Percentiles rank a stretch among this genome's conserved stretches.
phyloP scores from a whole-genome alignment of 2,888 invertebrate genomes.

The Chymomyza procnemis region DNA sequence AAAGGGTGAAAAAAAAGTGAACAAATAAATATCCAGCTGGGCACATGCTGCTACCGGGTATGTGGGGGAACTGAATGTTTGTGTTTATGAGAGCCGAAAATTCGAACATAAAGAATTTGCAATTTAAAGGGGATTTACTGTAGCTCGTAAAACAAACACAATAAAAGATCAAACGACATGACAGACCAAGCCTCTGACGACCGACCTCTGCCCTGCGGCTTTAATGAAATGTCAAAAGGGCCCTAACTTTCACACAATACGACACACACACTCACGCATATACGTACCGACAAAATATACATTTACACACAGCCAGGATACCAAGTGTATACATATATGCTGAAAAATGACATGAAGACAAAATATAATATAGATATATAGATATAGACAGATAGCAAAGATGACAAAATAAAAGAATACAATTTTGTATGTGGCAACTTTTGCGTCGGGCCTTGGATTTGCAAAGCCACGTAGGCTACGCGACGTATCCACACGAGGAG shows the following conservation, averaged over 20 bases:
- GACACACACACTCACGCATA: background rate
- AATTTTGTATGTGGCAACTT: conserved; percentile 67
- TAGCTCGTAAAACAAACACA: conserved; percentile 70
- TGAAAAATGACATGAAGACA: conserved; percentile 36
- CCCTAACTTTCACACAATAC: conserved; percentile 14
- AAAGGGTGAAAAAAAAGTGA: conserved; percentile 20
- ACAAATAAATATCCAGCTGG: background rate
- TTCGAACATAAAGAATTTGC: conserved; percentile 72
- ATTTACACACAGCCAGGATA: background rate
- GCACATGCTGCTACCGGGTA: background rate
- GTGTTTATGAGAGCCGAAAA: conserved; percentile 39
- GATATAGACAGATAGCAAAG: conserved; percentile 32
- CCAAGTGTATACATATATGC: conserved; percentile 16
- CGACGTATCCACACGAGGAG: background rate
- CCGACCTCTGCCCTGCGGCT: conserved; percentile 42
- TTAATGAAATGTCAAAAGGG: conserved; percentile 60
- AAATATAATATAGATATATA: background rate
- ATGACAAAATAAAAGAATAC: conserved; percentile 59
- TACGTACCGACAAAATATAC: background rate
- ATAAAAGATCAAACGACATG: conserved; percentile 72
- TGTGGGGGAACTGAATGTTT: conserved; percentile 2
- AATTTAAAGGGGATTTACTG: conserved; percentile 72
- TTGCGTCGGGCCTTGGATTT: conserved; percentile 50
- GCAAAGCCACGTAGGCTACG: conserved; percentile 38
- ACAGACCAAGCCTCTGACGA: conserved; percentile 38